A percentile compares a stretch with the other conserved stretches of the same genome.
Evolutionary conservation across 2,888 invertebrate genomes (phyloP).

Genomic region (Cosmia pyralina): DNA sequence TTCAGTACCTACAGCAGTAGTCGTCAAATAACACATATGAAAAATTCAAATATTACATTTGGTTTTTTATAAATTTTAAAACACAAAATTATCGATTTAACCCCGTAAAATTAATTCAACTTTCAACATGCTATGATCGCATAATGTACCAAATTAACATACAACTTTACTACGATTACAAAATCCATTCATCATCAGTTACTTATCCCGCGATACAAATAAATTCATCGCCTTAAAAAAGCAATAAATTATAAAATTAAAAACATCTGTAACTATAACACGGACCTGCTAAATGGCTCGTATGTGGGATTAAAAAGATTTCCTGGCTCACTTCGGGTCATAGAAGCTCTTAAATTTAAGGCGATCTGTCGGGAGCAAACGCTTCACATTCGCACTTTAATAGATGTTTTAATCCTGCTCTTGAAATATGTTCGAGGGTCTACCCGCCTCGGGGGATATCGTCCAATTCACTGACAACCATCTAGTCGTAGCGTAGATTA

Average conservation of each 20-base stretch:
- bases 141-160: background rate
- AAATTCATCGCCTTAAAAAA: conserved; percentile 42
- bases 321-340: conserved; percentile 61
- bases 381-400: conserved; percentile 86
- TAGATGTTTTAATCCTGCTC: conserved; percentile 87
- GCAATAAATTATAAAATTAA: conserved; percentile 64
- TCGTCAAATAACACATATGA: no score
- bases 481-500: conserved; percentile 77
- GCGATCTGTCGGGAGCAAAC: conserved; percentile 86
- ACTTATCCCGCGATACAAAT: conserved; percentile 9
- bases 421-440: conserved; percentile 86
- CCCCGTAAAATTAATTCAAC: no score
- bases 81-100: no score
- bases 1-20: no score
- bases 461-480: conserved; percentile 81
- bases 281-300: conserved; percentile 76
- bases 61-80: no score
- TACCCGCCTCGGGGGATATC: conserved; percentile 65
- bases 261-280: conserved; percentile 70
- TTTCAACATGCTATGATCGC: background rate
- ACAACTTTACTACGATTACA: conserved; percentile 15
- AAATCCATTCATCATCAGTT: conserved; percentile 28
- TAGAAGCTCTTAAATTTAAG: conserved; percentile 80
- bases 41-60: no score
- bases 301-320: conserved; percentile 81